phyloP scores from a whole-genome alignment of 1,140 invertebrate species.

The Octopus sinensis region DNA sequence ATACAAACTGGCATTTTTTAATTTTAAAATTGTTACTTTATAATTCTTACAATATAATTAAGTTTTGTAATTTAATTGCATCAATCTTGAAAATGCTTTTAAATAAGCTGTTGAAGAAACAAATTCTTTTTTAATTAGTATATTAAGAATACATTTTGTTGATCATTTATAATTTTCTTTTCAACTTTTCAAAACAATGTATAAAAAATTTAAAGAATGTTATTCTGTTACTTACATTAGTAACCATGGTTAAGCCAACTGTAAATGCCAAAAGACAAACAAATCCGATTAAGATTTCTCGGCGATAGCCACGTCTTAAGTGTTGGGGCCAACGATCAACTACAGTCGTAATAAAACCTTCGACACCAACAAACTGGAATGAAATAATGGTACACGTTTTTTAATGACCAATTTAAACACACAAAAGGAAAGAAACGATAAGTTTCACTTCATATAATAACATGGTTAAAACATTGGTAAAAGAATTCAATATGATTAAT shows the following conservation, averaged over 20 bases:
- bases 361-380: slow-evolving; percentile 73
- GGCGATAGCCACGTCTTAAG: slow-evolving; percentile 55
- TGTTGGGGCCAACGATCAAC: slow-evolving; percentile 69
- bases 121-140: too few relatives aligned
- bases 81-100: too few relatives aligned
- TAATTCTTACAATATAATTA: too few relatives aligned
- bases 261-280: slow-evolving; percentile 66
- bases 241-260: slow-evolving; percentile 70
- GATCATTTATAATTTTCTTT: neutral
- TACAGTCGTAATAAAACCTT: slow-evolving; percentile 75
- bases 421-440: too few relatives aligned
- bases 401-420: too few relatives aligned
- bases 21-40: too few relatives aligned
- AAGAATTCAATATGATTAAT: too few relatives aligned
- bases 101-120: too few relatives aligned
- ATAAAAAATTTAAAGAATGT: neutral
- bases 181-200: neutral
- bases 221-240: slow-evolving; percentile 62
- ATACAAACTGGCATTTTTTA: too few relatives aligned
- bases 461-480: too few relatives aligned
- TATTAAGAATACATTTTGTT: neutral
- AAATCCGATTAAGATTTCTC: slow-evolving; percentile 65
- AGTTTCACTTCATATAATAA: too few relatives aligned
- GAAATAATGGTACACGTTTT: neutral
- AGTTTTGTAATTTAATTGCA: too few relatives aligned